Percentiles rank a stretch among this genome's conserved stretches.
These are phyloP conservation scores for Leptinotarsa lineolata DNA, from an alignment of 1,140 invertebrate species.

Conservation along the genomic window DNA sequence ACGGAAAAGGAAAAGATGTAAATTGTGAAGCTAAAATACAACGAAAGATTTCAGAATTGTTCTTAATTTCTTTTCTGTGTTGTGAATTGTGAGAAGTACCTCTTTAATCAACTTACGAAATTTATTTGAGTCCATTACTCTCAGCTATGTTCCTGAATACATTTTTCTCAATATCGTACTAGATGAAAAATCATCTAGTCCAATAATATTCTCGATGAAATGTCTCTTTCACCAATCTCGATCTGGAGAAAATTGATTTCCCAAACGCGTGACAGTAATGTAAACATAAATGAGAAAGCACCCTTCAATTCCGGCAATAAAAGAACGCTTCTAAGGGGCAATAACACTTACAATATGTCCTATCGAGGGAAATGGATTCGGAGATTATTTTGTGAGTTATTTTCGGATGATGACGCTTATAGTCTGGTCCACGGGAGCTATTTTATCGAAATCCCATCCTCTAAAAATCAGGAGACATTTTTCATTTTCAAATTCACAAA, in stretches of 20 bases:
- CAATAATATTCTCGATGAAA: neutral
- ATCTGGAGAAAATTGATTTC: neutral
- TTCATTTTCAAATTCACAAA: no score
- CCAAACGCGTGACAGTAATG: neutral
- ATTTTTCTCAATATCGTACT: no score
- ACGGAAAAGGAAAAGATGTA: no score
- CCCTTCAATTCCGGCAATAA: conserved; percentile 8
- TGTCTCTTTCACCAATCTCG: neutral
- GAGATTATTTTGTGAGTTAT: neutral
- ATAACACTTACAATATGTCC: neutral
- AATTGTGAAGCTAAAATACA: no score
- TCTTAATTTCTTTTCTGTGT: no score
- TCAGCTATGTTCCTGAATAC: no score
- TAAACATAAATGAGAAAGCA: neutral
- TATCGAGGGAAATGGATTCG: neutral
- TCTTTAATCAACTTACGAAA: no score
- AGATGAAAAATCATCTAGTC: neutral
- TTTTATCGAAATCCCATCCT: no score
- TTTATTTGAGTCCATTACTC: no score
- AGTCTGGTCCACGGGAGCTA: neutral
- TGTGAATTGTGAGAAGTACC: no score
- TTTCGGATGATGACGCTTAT: neutral
- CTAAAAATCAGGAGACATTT: no score
- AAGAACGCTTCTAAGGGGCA: conserved; percentile 3
- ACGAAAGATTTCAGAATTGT: no score